Conservation (phyloP, 2,113 vertebrate species). For the Henicopernis longicauda region DNA sequence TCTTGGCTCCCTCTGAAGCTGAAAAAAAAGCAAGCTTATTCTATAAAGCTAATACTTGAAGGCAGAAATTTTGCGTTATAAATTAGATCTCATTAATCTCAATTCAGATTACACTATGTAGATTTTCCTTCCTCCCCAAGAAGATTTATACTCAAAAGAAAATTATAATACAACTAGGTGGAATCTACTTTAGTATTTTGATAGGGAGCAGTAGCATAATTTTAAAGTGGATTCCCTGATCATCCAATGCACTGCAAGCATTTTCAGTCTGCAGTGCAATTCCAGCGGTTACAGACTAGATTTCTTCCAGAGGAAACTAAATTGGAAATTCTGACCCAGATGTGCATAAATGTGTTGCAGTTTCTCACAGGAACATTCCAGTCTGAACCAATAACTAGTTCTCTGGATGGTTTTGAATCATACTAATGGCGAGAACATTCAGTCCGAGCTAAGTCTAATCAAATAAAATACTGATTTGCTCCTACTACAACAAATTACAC, state of each 20-base stretch:
- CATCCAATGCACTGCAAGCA: background rate
- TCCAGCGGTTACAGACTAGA: background rate
- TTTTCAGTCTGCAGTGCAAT: background rate
- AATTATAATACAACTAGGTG: background rate
- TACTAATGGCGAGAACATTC: background rate
- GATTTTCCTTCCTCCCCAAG: background rate
- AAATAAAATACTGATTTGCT: background rate
- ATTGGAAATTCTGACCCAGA: background rate
- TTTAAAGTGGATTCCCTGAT: background rate
- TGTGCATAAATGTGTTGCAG: background rate
- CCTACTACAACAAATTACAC: background rate
- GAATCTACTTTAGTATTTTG: background rate
- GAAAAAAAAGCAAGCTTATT: slow-evolving; percentile 23
- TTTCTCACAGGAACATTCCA: background rate
- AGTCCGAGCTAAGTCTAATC: background rate
- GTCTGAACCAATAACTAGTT: background rate
- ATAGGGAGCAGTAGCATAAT: background rate
- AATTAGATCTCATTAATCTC: background rate
- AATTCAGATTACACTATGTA: background rate
- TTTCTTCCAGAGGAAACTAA: background rate
- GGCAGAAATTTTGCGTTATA: background rate
- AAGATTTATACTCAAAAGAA: background rate
- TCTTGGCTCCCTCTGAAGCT: slow-evolving; percentile 90
- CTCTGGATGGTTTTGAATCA: background rate
- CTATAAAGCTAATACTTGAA: background rate